Evolutionary conservation across 1,140 invertebrate species (phyloP).

Genomic region (Gonatopus flavifemur): DNA sequence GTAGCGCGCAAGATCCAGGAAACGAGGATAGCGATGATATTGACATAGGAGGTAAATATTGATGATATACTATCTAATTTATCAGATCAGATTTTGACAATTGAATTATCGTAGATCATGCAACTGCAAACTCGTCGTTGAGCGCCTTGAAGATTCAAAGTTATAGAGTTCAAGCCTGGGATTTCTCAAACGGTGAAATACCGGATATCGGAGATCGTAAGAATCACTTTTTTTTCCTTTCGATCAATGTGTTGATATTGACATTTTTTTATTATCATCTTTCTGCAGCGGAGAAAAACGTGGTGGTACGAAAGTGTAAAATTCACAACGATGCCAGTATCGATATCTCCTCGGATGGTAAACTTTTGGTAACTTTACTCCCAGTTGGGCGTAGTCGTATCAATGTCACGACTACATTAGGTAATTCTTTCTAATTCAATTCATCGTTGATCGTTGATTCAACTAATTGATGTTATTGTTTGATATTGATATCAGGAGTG

Average conservation of each 20-base stretch:
- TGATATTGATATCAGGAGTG: too few relatives aligned
- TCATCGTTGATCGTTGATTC: not conserved
- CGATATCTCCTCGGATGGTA: conserved; percentile 79
- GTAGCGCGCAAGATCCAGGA: conserved; percentile 7
- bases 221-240: conserved; percentile 41
- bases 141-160: conserved; percentile 47
- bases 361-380: conserved; percentile 74
- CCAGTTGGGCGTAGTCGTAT: conserved; percentile 66
- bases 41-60: conserved; percentile 33
- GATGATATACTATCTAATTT: not conserved
- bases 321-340: conserved; percentile 87
- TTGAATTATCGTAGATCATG: conserved; percentile 26
- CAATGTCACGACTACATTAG: conserved; percentile 65
- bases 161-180: conserved; percentile 82
- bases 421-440: conserved; percentile 49
- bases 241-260: too few relatives aligned
- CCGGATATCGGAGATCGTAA: conserved; percentile 77
- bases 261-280: too few relatives aligned
- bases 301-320: conserved; percentile 79
- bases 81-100: conserved; percentile 4
- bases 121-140: conserved; percentile 36
- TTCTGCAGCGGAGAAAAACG: conserved; percentile 72
- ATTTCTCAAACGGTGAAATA: conserved; percentile 70
- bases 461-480: conserved; percentile 11
- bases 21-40: conserved; percentile 29